These are phyloP conservation scores for Hydropsyche tenuis DNA, from an alignment of 1,140 invertebrate genomes.

Conservation along the genomic window DNA sequence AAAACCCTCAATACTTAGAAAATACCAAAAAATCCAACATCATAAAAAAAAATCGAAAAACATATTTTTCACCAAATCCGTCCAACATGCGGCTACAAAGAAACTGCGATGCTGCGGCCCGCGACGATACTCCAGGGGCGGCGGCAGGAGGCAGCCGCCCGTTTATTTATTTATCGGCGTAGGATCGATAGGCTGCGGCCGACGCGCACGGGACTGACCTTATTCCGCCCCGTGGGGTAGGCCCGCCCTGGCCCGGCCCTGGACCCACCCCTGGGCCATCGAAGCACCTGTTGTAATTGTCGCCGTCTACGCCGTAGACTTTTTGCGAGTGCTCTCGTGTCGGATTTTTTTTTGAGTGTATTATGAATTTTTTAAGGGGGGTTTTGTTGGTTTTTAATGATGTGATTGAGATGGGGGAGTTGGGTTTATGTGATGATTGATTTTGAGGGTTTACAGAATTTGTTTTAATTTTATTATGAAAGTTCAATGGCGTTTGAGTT, in stretches of 20 bases:
- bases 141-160: conserved; percentile 18
- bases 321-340: neutral
- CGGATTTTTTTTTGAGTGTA: too few relatives aligned
- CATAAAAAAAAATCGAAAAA: too few relatives aligned
- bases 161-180: conserved; percentile 42
- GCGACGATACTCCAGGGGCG: conserved; percentile 17
- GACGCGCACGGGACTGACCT: conserved; percentile 36
- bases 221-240: conserved; percentile 34
- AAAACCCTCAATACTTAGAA: too few relatives aligned
- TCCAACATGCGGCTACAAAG: conserved; percentile 1
- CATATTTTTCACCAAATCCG: neutral
- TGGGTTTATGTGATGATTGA: too few relatives aligned
- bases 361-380: too few relatives aligned
- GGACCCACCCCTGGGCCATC: neutral
- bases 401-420: too few relatives aligned
- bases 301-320: neutral
- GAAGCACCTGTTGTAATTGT: conserved; percentile 38
- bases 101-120: neutral
- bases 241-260: conserved; percentile 12
- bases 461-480: too few relatives aligned
- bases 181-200: conserved; percentile 39
- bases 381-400: too few relatives aligned
- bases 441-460: too few relatives aligned
- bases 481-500: too few relatives aligned
- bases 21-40: too few relatives aligned